A percentile compares a stretch with the other conserved stretches of the same genome.
These are phyloP conservation scores for Allolobophora icterica DNA, from an alignment of 2,888 invertebrate species.

Conservation along the genomic window DNA sequence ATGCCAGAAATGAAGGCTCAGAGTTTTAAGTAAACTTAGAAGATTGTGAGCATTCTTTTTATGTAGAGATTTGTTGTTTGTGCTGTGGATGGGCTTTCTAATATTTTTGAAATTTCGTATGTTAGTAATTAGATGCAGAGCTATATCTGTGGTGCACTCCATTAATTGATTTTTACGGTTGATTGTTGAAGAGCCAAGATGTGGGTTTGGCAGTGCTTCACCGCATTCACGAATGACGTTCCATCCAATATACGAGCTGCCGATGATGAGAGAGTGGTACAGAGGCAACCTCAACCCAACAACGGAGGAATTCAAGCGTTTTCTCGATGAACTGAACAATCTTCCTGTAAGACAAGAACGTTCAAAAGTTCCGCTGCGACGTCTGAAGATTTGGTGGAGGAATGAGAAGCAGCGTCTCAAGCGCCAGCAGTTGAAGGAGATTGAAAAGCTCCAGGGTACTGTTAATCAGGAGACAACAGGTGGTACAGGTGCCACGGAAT, in stretches of 20 bases:
- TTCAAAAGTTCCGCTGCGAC: conserved; percentile 56
- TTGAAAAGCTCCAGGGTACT: not conserved
- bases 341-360: conserved; percentile 57
- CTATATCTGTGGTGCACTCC: not conserved
- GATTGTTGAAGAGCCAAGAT: conserved; percentile 14
- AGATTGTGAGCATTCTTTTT: too few relatives aligned
- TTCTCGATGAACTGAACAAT: conserved; percentile 60
- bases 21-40: not conserved
- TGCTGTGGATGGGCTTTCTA: not conserved
- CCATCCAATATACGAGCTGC: conserved; percentile 61
- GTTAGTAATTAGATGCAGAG: not conserved
- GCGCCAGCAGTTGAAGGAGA: conserved; percentile 25
- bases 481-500: not conserved
- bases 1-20: not conserved
- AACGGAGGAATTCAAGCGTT: conserved; percentile 54
- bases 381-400: conserved; percentile 64
- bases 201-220: conserved; percentile 4
- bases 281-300: conserved; percentile 55
- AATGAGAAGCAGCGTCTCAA: conserved; percentile 61
- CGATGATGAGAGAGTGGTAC: conserved; percentile 62
- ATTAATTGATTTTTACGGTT: not conserved
- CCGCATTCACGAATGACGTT: conserved; percentile 55
- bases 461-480: not conserved
- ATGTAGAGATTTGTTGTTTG: not conserved
- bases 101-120: not conserved